These are phyloP conservation scores for Rousettus madagascariensis DNA, from an alignment of 2,797 vertebrate genomes.

Conservation along the genomic window DNA sequence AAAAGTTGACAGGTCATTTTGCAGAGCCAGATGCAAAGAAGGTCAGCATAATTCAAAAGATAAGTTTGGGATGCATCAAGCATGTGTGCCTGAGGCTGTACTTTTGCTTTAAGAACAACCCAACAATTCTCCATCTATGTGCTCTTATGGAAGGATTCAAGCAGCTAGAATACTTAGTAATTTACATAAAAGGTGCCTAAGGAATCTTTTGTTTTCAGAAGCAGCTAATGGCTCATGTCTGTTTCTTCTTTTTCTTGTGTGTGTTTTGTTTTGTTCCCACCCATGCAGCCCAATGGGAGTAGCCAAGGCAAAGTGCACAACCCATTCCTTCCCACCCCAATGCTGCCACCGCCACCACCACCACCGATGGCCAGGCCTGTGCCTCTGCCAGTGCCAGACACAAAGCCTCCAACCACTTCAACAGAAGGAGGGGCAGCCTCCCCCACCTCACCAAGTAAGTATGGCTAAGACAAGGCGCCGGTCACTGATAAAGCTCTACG, in stretches of 20 bases:
- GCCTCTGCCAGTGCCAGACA: conserved; percentile 96
- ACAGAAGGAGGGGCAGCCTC: conserved; percentile 95
- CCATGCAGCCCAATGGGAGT: conserved; percentile 94
- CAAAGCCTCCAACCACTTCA: conserved; percentile 96
- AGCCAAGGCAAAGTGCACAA: conserved; percentile 99
- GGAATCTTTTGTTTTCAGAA: conserved; percentile 35
- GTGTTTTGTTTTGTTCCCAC: neutral
- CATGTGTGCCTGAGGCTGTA: neutral
- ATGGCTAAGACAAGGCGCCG: conserved; percentile 38
- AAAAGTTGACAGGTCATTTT: neutral
- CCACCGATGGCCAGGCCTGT: conserved; percentile 98
- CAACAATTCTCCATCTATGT: neutral
- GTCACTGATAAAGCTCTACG: neutral
- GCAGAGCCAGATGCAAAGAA: neutral
- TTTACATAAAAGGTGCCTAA: conserved; percentile 11
- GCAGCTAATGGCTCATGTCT: conserved; percentile 53
- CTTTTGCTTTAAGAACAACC: conserved; percentile 18
- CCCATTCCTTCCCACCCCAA: conserved; percentile 98
- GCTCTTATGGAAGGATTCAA: conserved; percentile 11
- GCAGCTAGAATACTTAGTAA: conserved; percentile 51
- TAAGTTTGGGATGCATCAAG: neutral
- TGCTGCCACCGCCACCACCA: conserved; percentile 97
- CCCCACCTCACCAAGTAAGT: conserved; percentile 98
- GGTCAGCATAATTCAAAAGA: neutral
- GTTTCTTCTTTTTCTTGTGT: conserved; percentile 73